Conservation (phyloP, 35 echinoderm and acorn worm species). For the Heliocidaris erythrogramma region DNA sequence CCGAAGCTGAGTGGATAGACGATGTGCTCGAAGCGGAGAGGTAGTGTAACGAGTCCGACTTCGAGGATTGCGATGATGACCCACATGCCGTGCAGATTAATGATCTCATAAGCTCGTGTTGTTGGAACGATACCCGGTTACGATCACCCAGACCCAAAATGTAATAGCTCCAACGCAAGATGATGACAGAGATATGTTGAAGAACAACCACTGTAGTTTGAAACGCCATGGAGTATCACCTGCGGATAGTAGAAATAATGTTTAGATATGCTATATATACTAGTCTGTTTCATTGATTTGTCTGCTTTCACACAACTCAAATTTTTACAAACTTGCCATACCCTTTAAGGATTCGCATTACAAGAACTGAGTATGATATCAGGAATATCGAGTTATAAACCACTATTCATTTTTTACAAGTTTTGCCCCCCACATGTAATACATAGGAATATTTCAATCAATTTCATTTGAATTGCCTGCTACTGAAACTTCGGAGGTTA, state of each 20-base stretch:
- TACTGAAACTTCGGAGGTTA: too few species aligned
- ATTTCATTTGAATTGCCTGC: too few species aligned
- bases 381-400: too few species aligned
- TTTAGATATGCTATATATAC: too few species aligned
- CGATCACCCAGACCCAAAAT: slow-evolving; percentile 46
- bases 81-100: slow-evolving; percentile 42
- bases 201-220: slow-evolving; percentile 51
- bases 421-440: too few species aligned
- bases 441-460: too few species aligned
- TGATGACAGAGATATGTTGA: slow-evolving; percentile 43
- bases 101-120: slow-evolving; percentile 25
- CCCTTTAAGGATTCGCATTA: too few species aligned
- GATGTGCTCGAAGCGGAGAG: slow-evolving; percentile 50
- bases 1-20: slow-evolving; percentile 53
- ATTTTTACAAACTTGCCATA: too few species aligned
- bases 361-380: too few species aligned
- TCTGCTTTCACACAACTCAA: too few species aligned
- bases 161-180: slow-evolving; percentile 38
- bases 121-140: neutral
- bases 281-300: too few species aligned
- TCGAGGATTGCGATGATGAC: slow-evolving; percentile 45
- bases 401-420: too few species aligned
- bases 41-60: slow-evolving; percentile 24
- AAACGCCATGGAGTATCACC: neutral
- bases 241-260: neutral